A percentile compares a stretch with the other conserved stretches of the same genome.
phyloP scores from a whole-genome alignment of 1,140 invertebrate species.

The Ceratoteleas bidentatus region DNA sequence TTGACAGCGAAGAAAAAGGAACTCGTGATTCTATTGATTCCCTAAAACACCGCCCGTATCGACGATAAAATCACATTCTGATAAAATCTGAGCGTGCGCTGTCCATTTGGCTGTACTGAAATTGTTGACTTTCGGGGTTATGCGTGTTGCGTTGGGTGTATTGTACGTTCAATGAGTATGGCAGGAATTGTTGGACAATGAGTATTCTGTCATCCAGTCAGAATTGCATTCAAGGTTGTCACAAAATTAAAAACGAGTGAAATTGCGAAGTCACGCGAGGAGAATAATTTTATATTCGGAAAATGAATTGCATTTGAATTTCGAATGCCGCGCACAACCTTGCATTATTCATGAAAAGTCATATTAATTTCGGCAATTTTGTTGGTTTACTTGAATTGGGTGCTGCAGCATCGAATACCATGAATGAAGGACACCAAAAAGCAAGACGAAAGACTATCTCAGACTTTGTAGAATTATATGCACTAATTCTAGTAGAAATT shows the following conservation, averaged over 20 bases:
- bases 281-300: conserved; percentile 5
- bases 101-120: too few relatives aligned
- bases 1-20: conserved; percentile 34
- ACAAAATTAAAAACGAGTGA: not conserved
- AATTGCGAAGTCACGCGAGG: not conserved
- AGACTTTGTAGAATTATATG: too few relatives aligned
- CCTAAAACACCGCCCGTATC: conserved; percentile 15
- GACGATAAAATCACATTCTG: not conserved
- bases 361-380: too few relatives aligned
- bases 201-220: not conserved
- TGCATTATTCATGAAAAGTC: conserved; percentile 27
- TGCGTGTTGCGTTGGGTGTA: too few relatives aligned
- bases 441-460: not conserved
- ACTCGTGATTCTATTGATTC: conserved; percentile 30
- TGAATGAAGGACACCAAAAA: not conserved
- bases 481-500: too few relatives aligned
- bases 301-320: conserved; percentile 27
- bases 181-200: too few relatives aligned
- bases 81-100: too few relatives aligned
- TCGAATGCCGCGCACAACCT: conserved; percentile 1
- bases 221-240: not conserved
- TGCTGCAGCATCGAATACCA: not conserved
- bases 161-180: too few relatives aligned
- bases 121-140: too few relatives aligned
- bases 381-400: not conserved